Conservation (phyloP, 2,797 vertebrate species). For the Onychomys arenicola region DNA sequence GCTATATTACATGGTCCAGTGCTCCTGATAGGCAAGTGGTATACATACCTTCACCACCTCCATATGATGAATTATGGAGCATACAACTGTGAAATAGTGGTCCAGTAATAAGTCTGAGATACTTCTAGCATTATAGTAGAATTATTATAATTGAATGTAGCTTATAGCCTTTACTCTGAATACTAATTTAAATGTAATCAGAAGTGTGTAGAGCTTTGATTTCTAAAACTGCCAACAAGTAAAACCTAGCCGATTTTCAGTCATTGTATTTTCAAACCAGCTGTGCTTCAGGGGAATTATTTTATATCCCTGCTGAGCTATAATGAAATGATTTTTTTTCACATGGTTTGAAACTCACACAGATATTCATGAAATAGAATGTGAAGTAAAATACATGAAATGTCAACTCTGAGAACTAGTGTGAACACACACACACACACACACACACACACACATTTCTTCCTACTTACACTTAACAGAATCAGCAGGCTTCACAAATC, state of each 20-base stretch:
- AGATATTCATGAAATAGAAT: constrained; percentile 71
- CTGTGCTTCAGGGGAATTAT: constrained; percentile 69
- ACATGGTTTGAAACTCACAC: constrained; percentile 70
- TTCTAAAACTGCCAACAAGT: constrained; percentile 60
- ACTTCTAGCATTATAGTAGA: neutral
- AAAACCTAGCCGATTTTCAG: constrained; percentile 44
- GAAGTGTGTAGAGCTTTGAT: constrained; percentile 70
- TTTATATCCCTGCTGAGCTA: constrained; percentile 74
- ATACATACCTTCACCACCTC: accelerated
- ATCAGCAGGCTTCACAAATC: constrained; percentile 40
- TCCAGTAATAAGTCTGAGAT: neutral
- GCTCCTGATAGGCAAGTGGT: neutral
- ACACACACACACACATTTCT: too few relatives aligned
- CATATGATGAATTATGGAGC: neutral
- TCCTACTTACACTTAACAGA: constrained; percentile 22
- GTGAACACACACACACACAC: too few relatives aligned
- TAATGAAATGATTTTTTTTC: constrained; percentile 83
- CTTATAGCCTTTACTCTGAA: constrained; percentile 41
- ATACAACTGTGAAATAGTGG: neutral
- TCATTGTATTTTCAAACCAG: constrained; percentile 66
- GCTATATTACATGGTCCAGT: neutral
- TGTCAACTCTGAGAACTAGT: constrained; percentile 1
- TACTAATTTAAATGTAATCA: constrained; percentile 73
- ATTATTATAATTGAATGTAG: constrained; percentile 40
- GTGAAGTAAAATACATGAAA: constrained; percentile 56